These are phyloP conservation scores for Cheilosia grossa DNA, from an alignment of 2,888 invertebrate genomes.

Conservation along the genomic window DNA sequence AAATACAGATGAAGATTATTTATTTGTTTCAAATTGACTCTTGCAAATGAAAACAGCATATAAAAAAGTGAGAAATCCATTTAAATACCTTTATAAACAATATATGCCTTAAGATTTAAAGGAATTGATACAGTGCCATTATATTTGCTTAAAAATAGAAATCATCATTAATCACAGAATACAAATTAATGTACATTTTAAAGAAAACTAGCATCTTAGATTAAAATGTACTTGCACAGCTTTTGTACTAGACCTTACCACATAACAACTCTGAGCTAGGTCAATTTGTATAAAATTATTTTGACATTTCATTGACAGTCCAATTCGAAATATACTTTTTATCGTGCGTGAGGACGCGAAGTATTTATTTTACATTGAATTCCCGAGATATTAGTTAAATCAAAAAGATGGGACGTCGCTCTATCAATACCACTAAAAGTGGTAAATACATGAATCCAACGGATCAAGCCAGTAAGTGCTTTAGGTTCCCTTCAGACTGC, in stretches of 20 bases:
- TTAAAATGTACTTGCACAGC: no score
- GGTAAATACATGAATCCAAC: slow-evolving; percentile 99
- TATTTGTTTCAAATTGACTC: no score
- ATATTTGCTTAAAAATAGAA: no score
- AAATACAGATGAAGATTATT: no score
- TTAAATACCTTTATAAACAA: no score
- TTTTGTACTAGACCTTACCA: not conserved
- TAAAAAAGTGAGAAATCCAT: no score
- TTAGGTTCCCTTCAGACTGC: not conserved
- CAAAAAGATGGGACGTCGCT: slow-evolving; percentile 94
- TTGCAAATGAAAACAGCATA: no score
- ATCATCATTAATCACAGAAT: no score
- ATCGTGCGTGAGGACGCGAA: slow-evolving; percentile 23
- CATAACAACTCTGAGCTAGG: not conserved
- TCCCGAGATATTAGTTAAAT: not conserved
- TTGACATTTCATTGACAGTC: slow-evolving; percentile 30
- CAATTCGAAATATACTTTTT: slow-evolving; percentile 16
- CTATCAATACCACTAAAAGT: slow-evolving; percentile 99
- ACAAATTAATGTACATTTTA: no score
- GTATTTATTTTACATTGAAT: slow-evolving; percentile 28
- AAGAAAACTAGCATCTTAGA: no score
- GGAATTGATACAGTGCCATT: no score
- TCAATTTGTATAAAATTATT: not conserved
- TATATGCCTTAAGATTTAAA: no score
- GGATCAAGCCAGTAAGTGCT: slow-evolving; percentile 97